These are phyloP conservation scores for Xenopus tropicalis DNA, from an alignment of 2,113 vertebrate species.

Conservation along the genomic window UCB_Xtro_10.0 CM004447.2:93413501-93414000, in stretches of 20 bases:
- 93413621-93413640: slow-evolving; percentile 13
- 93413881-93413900: background rate
- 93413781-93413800: background rate
- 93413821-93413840: background rate
- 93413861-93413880: background rate
- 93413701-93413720: background rate
- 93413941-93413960: slow-evolving; percentile 89
- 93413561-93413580: slow-evolving; percentile 24
- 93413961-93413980: slow-evolving; percentile 90
- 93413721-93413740: slow-evolving; percentile 10
- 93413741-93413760: slow-evolving; percentile 2
- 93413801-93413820: background rate
- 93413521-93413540: slow-evolving; percentile 1
- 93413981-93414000: slow-evolving; percentile 92
- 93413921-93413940: background rate
- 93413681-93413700: slow-evolving; percentile 19
- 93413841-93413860: background rate
- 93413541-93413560: slow-evolving; percentile 15
- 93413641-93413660: slow-evolving; percentile 15
- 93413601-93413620: slow-evolving; percentile 11
- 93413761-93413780: slow-evolving; percentile 2
- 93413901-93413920: background rate
- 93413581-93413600: slow-evolving; percentile 26
- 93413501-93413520: background rate
- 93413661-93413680: slow-evolving; percentile 21